Base-by-base conservation (phyloP, 2,888 invertebrate genomes). In the Ephialtes manifestator region DNA sequence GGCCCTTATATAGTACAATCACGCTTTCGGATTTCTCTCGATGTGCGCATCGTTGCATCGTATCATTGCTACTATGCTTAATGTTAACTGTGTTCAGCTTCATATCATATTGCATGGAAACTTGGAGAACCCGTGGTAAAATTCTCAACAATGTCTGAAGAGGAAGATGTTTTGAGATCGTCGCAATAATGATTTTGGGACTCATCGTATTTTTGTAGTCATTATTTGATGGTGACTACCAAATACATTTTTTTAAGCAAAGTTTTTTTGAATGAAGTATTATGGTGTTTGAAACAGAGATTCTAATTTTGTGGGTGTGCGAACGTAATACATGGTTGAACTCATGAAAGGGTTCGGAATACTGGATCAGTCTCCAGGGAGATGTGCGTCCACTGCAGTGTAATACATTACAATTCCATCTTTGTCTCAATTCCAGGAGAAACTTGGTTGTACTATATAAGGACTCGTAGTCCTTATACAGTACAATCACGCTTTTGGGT, bases 401-500 rank as follows among this genome's bases (percentile, higher is more conserved):
- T 83, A 84, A 88, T 87, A 86, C 78, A 53, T 87, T 84, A 86
- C 77, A 81, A 51, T 71, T 53, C 68, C 72, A 76, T 85, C 87
- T 87, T 86, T 85, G 87, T 87, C 84, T 87, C 85, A 82, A 86
- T 85, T 87, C 82, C 77, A 24, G 72, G 74, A 48, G 68, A 76
- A 84, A 84, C 82, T 82, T 82, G 35, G 71, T 53, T 43, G 70
- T 20, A 24, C 24, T 24, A 24, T 24, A 24, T 24, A 24, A 24
- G 24, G 24, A 24, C 24, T 24, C 24, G 2, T 15, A 53, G 51
- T 51, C 53, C 39, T 51, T 65, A 8, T 53, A 46, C 20, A 13
- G 7, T 7, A 24, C 28, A 20, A n/a, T 7, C n/a, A 18, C 8
- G 43, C 18, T 18, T 43, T 65, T 20, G 18, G 20, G 65, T 20